Evolutionary conservation across 2,113 vertebrate genomes (phyloP), one percentile per base, ranked within the genome.

Genomic region (Thermophis baileyi): DNA sequence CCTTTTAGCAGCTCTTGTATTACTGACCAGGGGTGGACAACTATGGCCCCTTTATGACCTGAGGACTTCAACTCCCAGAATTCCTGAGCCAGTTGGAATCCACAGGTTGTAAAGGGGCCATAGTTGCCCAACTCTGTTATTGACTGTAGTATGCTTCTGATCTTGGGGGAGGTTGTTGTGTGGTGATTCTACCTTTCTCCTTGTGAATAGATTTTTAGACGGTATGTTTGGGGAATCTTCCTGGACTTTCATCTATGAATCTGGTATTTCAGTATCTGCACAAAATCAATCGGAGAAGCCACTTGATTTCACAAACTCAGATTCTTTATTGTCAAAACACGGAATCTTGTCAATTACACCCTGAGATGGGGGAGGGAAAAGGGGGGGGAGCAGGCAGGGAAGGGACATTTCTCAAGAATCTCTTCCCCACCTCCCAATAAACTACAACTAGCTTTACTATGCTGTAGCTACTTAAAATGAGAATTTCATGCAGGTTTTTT

Each of bases 271-370:
- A 40, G 18, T 20, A 40, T 81, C 35, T 81, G 35, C 35, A 81
- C 35, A 40, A 81, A 40, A 81, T 44, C 35, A 40, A 18, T 81
- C 2, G 3, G 74, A 81, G 74, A 35, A 53, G n/a, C 18, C 30
- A 57, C 3, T 22, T n/a, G 69, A 55, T 57, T 85, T 49, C 44
- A 57, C 20, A 88, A 22, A n/a, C 3, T 89, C 9, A 27, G 46
- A 3, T 25, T 30, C 20, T 90, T 93, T 90, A 90, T 86, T 93
- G 20, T 54, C 88, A 60, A 85, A 86, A 22, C 35, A 53, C 10
- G 5, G 44, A 46, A 40, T 93, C 46, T 53, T 85, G 63, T 49
- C 74, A 86, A 40, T 86, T 54, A 90, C 74, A 93, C n/a, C 44
- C n/a, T 46, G 35, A 81, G 35, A 53, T n/a, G n/a, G n/a, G 16